Conservation (phyloP, 2,113 vertebrate species). For the Eidolon helvum region DNA sequence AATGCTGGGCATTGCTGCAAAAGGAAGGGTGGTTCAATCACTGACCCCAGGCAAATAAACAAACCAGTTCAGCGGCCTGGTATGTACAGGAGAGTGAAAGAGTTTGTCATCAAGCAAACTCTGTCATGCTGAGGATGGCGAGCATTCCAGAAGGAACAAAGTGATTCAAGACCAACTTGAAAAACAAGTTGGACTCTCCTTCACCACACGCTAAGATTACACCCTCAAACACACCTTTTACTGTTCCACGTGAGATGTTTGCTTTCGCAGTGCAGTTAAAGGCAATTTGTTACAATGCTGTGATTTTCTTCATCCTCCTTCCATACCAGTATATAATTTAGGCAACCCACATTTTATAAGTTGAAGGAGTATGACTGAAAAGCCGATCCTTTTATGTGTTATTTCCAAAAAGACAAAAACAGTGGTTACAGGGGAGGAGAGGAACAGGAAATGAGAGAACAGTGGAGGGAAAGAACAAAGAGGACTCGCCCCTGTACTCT, state of each 20-base stretch:
- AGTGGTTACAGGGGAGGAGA: neutral
- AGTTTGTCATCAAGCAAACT: constrained; percentile 75
- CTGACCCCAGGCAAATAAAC: constrained; percentile 38
- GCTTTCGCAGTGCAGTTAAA: constrained; percentile 79
- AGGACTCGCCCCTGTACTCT: neutral
- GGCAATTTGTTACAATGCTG: constrained; percentile 81
- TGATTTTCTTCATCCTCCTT: constrained; percentile 80
- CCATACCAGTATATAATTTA: constrained; percentile 71
- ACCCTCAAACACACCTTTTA: constrained; percentile 85
- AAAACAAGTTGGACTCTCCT: constrained; percentile 86
- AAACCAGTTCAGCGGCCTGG: neutral
- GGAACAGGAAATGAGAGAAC: neutral
- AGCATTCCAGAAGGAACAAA: constrained; percentile 83
- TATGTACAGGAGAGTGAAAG: constrained; percentile 55
- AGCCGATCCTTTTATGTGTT: constrained; percentile 69
- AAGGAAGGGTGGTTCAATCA: neutral
- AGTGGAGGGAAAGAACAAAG: neutral
- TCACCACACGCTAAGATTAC: constrained; percentile 83
- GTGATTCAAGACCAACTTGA: constrained; percentile 86
- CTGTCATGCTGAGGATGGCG: constrained; percentile 82
- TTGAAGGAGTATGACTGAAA: constrained; percentile 71
- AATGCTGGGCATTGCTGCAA: neutral
- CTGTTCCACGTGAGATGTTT: constrained; percentile 74
- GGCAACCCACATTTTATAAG: constrained; percentile 75
- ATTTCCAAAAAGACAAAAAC: constrained; percentile 67